A percentile compares a stretch with the other conserved stretches of the same genome.
Conservation (phyloP, 2,113 vertebrate species). For the Pholis gunnellus region DNA sequence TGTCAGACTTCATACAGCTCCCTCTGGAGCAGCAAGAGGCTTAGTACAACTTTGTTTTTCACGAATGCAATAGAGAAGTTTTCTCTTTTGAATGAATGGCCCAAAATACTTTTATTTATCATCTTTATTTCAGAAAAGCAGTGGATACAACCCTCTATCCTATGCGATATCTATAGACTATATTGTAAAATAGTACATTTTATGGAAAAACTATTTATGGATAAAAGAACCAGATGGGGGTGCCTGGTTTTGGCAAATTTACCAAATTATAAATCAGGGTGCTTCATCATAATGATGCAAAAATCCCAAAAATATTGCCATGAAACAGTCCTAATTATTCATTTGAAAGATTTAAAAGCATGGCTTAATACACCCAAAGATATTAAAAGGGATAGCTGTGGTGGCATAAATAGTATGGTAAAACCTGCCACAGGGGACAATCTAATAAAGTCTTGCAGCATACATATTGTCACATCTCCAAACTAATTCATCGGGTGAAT, state of each 20-base stretch:
- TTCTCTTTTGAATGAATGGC: neutral
- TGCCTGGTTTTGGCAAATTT: neutral
- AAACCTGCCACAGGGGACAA: neutral
- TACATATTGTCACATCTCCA: neutral
- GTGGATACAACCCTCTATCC: neutral
- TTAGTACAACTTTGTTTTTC: neutral
- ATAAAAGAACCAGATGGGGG: neutral
- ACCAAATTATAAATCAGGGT: neutral
- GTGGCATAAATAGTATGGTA: neutral
- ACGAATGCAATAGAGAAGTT: neutral
- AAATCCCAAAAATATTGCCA: neutral
- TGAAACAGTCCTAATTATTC: neutral
- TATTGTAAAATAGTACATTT: neutral
- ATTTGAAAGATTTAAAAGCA: neutral
- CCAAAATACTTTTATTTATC: no score
- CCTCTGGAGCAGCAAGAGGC: neutral
- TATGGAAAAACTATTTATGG: neutral
- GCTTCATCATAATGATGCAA: neutral
- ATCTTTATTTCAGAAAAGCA: neutral
- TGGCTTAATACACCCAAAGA: neutral
- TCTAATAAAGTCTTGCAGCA: neutral
- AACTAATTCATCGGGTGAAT: neutral
- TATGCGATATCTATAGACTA: neutral
- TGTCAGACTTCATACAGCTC: neutral
- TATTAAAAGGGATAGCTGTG: neutral